Evolutionary conservation across 2,113 vertebrate species (phyloP), one percentile per base, ranked within the genome.

Genomic region (rabbit (Oryctolagus cuniculus)): DNA sequence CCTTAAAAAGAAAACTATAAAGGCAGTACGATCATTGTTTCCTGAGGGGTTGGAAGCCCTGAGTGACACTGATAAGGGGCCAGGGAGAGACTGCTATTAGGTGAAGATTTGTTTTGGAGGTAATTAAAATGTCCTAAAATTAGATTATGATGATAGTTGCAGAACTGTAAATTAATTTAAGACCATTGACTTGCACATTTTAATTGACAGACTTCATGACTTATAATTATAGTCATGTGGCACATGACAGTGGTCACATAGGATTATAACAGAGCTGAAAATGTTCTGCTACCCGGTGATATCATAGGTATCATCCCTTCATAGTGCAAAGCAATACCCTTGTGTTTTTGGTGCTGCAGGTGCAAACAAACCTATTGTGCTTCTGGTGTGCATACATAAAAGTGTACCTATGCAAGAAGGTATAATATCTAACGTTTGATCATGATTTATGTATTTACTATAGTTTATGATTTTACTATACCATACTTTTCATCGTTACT

Each of bases 81-180:
- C 63, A 21, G 12, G 6, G 25, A 24, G 5, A 61, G 27, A 61
- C 16, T 38, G 15, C 10, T 85, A 3, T 44, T 31, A 21, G 21
- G 34, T 55, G 61, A 70, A 83, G 6, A 1, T 64, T 81, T 72
- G 73, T 77, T 93, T 93, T 58, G 31, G 12, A 15, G 75, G 15
- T 63, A 78, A 93, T 67, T 19, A 69, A 81, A 87, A 81, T 74
- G 5, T 49, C 66, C 51, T 75, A 55, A 80, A 88, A 69, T 75
- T 70, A 69, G 36, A 75, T 84, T 31, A 55, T 64, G 24, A 15
- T 38, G 61, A 89, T 34, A 24, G 34, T 70, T 70, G 10, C 10
- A 53, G 9, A 79, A 36, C 25, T 22, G 4, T 74, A 69, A 63
- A 92, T 80, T 27, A 12, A 74, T 21, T 67, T 64, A 80, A 44